Conservation (phyloP, 2,888 invertebrate species). For the Eupithecia subfuscata region DNA sequence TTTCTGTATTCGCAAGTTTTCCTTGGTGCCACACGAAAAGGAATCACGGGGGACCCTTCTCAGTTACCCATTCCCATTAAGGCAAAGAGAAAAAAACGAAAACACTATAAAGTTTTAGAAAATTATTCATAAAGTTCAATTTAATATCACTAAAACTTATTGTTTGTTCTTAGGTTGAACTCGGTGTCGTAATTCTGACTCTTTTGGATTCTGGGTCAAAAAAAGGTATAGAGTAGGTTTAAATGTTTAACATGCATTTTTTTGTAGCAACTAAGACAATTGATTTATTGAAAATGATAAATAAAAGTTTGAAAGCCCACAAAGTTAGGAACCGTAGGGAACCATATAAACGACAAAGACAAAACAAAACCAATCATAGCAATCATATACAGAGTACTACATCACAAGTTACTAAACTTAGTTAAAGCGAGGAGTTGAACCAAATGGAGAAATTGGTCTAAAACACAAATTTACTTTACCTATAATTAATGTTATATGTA, state of each 20-base stretch:
- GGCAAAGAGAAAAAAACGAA: conserved; percentile 35
- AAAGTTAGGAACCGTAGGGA: too few species aligned
- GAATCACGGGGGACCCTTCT: conserved; percentile 58
- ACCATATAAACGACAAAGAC: too few species aligned
- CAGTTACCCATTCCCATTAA: conserved; percentile 55
- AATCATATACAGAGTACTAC: too few species aligned
- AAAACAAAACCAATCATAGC: too few species aligned
- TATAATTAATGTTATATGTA: too few species aligned
- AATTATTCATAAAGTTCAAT: neutral
- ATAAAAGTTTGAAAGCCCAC: neutral
- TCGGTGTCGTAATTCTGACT: neutral
- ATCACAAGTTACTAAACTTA: too few species aligned
- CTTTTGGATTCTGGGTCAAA: neutral
- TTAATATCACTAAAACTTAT: neutral
- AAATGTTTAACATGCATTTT: neutral
- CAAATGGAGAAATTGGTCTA: too few species aligned
- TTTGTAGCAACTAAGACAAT: neutral
- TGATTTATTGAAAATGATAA: neutral
- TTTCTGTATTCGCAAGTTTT: conserved; percentile 70
- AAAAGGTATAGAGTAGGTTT: too few species aligned
- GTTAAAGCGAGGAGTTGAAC: too few species aligned
- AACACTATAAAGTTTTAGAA: neutral
- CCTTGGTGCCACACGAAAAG: conserved; percentile 69
- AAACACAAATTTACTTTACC: too few species aligned
- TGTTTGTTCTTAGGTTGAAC: too few species aligned